Percentiles rank a stretch among this genome's conserved stretches.
These are phyloP conservation scores for Eulemur coronatus DNA, from an alignment of 2,797 vertebrate species.

Conservation along the genomic window DNA sequence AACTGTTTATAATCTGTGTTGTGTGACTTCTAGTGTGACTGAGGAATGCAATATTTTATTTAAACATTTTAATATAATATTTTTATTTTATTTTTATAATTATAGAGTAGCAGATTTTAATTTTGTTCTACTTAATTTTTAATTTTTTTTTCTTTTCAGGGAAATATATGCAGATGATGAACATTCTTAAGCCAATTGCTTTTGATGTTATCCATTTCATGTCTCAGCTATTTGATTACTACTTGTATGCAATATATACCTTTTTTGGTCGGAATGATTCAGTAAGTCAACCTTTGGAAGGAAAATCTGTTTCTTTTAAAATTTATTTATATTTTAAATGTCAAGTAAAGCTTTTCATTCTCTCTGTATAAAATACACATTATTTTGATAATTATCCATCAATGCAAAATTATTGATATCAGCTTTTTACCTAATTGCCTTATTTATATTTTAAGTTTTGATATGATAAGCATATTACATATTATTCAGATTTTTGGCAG, in stretches of 20 bases:
- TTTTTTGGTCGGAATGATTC: slow-evolving; percentile 98
- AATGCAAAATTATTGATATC: not conserved
- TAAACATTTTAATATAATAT: not conserved
- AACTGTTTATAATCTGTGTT: not conserved
- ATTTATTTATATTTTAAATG: not conserved
- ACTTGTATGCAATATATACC: slow-evolving; percentile 97
- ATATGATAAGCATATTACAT: slow-evolving; percentile 15
- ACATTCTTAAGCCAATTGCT: slow-evolving; percentile 97
- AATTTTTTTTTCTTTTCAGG: slow-evolving; percentile 85
- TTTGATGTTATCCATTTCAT: slow-evolving; percentile 99
- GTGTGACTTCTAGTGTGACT: not conserved
- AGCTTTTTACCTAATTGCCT: not conserved
- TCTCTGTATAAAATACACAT: not conserved
- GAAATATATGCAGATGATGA: slow-evolving; percentile 99
- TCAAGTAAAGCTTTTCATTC: slow-evolving; percentile 24
- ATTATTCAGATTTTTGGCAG: slow-evolving; percentile 38
- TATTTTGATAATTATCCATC: slow-evolving; percentile 7
- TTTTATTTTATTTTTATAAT: not conserved
- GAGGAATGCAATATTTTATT: not conserved
- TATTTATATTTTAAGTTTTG: slow-evolving; percentile 45
- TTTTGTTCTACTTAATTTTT: slow-evolving; percentile 27
- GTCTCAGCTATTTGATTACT: slow-evolving; percentile 99
- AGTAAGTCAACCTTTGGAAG: slow-evolving; percentile 84
- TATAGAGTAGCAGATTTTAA: not conserved
- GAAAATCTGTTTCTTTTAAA: slow-evolving; percentile 10